Percentiles rank a stretch among this genome's conserved stretches.
Evolutionary conservation across 2,113 vertebrate species (phyloP).

Genomic region (Copsychus sechellarum): DNA sequence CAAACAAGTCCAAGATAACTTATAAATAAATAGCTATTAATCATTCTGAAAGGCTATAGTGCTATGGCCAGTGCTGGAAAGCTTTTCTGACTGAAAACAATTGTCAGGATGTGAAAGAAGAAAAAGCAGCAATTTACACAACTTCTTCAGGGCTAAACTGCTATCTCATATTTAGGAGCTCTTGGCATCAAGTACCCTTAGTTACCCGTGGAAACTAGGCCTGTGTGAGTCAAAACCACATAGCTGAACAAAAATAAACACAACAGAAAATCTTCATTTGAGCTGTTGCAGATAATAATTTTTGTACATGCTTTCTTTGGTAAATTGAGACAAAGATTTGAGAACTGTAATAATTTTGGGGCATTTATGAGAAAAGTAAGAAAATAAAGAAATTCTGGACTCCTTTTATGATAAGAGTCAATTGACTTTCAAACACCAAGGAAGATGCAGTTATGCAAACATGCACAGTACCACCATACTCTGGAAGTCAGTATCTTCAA

Average conservation of each 20-base stretch:
- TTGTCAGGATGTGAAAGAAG: not conserved
- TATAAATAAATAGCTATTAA: not conserved
- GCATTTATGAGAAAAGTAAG: not conserved
- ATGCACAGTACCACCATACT: not conserved
- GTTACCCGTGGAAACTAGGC: constrained; percentile 36
- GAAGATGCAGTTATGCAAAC: not conserved
- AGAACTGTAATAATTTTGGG: not conserved
- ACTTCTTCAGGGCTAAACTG: not conserved
- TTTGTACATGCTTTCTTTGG: not conserved
- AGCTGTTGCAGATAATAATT: not conserved
- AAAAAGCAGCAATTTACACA: not conserved
- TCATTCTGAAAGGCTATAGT: not conserved
- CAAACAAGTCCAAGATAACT: not conserved
- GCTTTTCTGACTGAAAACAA: not conserved
- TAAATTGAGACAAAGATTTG: not conserved
- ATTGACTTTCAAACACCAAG: not conserved
- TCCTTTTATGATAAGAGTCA: not conserved
- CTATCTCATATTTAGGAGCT: not conserved
- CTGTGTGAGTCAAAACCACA: constrained; percentile 17
- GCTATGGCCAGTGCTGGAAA: not conserved
- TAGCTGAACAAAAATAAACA: constrained; percentile 15
- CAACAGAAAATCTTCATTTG: not conserved
- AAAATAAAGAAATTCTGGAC: not conserved
- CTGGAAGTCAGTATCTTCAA: not conserved
- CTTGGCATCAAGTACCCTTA: not conserved